Conservation (phyloP, 1,140 invertebrate genomes). For the Conopomorpha cramerella region DNA sequence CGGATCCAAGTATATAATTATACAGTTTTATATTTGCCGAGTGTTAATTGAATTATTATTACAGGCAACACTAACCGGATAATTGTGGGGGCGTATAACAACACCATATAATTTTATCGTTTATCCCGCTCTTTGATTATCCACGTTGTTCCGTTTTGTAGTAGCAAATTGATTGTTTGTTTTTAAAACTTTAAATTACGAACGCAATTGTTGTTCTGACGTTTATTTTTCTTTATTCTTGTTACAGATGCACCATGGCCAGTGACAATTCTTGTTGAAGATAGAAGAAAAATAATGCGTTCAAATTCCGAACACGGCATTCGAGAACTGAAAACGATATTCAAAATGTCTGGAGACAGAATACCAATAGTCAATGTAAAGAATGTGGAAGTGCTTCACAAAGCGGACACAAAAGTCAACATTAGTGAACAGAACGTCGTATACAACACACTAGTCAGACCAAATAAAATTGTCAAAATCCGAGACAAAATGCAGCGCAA, state of each 20-base stretch:
- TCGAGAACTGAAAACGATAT: no score
- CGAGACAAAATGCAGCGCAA: slow-evolving; percentile 18
- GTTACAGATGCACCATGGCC: neutral
- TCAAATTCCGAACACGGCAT: neutral
- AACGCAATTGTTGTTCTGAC: neutral
- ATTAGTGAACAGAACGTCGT: no score
- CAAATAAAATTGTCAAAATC: slow-evolving; percentile 26
- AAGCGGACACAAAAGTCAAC: no score
- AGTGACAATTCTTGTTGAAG: neutral
- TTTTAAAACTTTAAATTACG: neutral
- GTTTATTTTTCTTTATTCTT: neutral
- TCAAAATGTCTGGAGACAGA: neutral
- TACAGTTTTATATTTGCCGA: neutral
- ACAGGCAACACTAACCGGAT: neutral
- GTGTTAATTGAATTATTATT: neutral
- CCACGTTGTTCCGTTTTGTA: neutral
- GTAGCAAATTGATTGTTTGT: neutral
- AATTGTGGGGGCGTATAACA: neutral
- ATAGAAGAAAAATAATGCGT: neutral
- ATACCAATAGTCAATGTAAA: neutral
- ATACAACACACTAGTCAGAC: slow-evolving; percentile 22
- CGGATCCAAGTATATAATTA: neutral
- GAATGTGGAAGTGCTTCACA: no score
- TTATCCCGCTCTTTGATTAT: neutral
- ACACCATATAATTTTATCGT: slow-evolving; percentile 2